phyloP scores from a whole-genome alignment of 2,888 invertebrate species.

The Raillietiella orientalis region DNA sequence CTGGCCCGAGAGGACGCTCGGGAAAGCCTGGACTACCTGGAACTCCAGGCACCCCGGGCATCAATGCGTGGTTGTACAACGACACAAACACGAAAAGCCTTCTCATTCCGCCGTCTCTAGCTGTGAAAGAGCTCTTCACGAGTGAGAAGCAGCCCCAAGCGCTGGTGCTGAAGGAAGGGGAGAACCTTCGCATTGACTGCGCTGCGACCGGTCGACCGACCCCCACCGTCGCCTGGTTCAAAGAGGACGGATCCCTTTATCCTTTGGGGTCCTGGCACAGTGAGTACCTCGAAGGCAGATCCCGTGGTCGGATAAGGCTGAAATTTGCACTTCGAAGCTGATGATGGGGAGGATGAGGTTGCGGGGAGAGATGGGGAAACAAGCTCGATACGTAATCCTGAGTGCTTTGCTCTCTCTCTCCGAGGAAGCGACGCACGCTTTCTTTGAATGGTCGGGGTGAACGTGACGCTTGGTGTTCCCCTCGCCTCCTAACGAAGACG shows the following conservation, averaged over 20 bases:
- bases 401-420: no score
- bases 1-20: constrained; percentile 17
- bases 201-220: constrained; percentile 39
- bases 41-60: constrained; percentile 40
- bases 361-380: no score
- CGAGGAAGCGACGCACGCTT: no score
- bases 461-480: no score
- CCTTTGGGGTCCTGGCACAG: constrained; percentile 27
- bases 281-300: no score
- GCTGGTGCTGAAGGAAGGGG: constrained; percentile 41
- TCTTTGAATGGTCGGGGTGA: no score
- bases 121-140: constrained; percentile 17
- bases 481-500: no score
- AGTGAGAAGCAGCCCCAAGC: constrained; percentile 9
- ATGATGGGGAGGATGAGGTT: no score
- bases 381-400: no score
- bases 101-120: constrained; percentile 54
- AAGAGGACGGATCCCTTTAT: constrained; percentile 25
- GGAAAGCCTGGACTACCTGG: constrained; percentile 30
- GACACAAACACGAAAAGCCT: no score
- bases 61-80: constrained; percentile 40
- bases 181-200: constrained; percentile 46
- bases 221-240: constrained; percentile 44
- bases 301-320: no score
- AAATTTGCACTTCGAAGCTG: no score